A percentile compares a stretch with the other conserved stretches of the same genome.
phyloP scores from a whole-genome alignment of 2,797 vertebrate species.

The Bryconaethiops microstoma region DNA sequence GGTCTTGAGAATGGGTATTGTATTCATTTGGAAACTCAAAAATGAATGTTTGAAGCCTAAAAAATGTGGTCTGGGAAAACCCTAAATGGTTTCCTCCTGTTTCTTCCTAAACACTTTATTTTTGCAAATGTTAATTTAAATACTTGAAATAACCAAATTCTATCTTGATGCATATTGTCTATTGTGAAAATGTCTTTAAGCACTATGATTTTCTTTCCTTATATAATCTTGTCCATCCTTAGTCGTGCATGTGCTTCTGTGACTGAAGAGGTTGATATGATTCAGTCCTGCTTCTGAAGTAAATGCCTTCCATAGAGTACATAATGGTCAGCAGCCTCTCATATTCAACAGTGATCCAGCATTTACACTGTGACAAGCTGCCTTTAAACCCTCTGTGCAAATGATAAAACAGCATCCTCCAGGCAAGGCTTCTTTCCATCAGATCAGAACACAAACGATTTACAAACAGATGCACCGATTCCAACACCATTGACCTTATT shows the following conservation, averaged over 20 bases:
- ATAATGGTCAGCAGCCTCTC: not conserved
- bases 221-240: no score
- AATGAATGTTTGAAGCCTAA: no score
- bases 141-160: no score
- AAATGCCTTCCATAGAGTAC: not conserved
- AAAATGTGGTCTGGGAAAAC: no score
- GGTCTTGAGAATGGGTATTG: no score
- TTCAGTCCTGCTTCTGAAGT: constrained; percentile 2
- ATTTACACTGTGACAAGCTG: not conserved
- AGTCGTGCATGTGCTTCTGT: not conserved
- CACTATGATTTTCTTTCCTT: no score
- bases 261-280: not conserved
- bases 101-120: no score
- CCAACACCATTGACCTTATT: constrained; percentile 1
- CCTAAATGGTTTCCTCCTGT: no score
- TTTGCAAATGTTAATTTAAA: no score
- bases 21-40: no score
- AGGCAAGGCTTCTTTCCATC: constrained; percentile 1
- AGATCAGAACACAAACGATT: constrained; percentile 30
- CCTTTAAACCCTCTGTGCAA: not conserved
- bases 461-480: constrained; percentile 26
- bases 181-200: no score
- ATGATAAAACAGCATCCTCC: not conserved
- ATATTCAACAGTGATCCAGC: constrained; percentile 14
- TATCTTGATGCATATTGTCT: no score